Evolutionary conservation across 2,888 invertebrate genomes (phyloP), one percentile per base, ranked within the genome.

Genomic region (Apocheima hispidaria): DNA sequence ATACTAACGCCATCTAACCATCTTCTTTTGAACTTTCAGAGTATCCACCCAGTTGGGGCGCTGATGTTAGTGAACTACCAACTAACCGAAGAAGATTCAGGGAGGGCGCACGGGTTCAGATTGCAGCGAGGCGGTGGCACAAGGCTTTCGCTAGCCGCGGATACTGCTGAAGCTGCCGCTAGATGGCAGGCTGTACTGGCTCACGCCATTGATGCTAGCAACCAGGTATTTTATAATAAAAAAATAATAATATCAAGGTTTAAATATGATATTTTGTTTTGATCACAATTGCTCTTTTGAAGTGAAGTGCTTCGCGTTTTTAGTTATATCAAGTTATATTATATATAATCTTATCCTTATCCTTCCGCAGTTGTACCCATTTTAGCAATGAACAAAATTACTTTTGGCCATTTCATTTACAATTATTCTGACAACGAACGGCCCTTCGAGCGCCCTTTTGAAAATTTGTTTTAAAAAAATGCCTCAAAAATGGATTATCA

Each of bases 1-100:
- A 16, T n/a, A 16, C 41, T 41, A 44, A 0, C 21, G 74, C 70
- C 75, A 73, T 71, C 72, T 77, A 59, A 67, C 74, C 4, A 48
- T 4, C 10, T 5, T 3, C 26, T 1, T 16, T 5, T 4, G 44
- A 48, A 64, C 38, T 82, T 81, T 10, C 79, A 96, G 97, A 97
- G 97, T 79, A 95, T 96, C 63, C 97, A 97, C 84, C 98, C 98
- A 58, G 96, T 98, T 41, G 98, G 98, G 65, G 98, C 98, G 14
- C 94, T 98, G 69, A 96, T 97, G 94, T 93, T 98, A 65, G 95
- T 96, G 41, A 97, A 97, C 82, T 98, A 97, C 85, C 95, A 95
- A 63, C 94, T 98, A 7, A 89, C 91, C 3, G 94, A 95, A 44
- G 96, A 95, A 65, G 94, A 95, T 21, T 93, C 90, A 10, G 95